Evolutionary conservation across 1,140 invertebrate genomes (phyloP).

Genomic region (Paralvinella palmiformis): DNA sequence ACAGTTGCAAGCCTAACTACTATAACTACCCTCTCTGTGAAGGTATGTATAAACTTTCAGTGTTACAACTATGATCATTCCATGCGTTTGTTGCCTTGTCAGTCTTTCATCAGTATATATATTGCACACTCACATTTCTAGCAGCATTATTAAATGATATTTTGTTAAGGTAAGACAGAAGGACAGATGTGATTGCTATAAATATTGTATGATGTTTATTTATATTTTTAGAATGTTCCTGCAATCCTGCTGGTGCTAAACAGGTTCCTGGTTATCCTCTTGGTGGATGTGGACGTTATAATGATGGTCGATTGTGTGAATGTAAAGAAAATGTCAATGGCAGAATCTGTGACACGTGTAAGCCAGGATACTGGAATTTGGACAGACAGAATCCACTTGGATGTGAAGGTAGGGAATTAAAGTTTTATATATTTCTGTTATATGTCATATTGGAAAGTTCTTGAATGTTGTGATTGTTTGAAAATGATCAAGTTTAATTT

Average conservation of each 20-base stretch:
- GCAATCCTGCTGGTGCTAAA: conserved; percentile 89
- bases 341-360: conserved; percentile 85
- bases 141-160: no score
- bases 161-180: no score
- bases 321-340: conserved; percentile 92
- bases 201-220: background rate
- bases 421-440: no score
- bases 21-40: conserved; percentile 97
- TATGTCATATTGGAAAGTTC: no score
- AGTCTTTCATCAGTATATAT: background rate
- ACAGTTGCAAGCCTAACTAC: conserved; percentile 87
- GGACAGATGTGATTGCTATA: background rate
- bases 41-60: conserved; percentile 51
- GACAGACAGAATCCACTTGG: conserved; percentile 78
- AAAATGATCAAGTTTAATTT: no score
- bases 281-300: conserved; percentile 42
- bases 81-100: no score
- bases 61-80: background rate
- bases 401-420: conserved; percentile 80
- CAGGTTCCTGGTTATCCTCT: conserved; percentile 68
- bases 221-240: conserved; percentile 77
- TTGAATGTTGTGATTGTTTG: no score
- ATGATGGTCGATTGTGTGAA: conserved; percentile 75
- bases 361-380: conserved; percentile 90
- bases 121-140: background rate